Evolutionary conservation across 2,888 invertebrate species (phyloP).

Genomic region (Ormyrus nitidulus): DNA sequence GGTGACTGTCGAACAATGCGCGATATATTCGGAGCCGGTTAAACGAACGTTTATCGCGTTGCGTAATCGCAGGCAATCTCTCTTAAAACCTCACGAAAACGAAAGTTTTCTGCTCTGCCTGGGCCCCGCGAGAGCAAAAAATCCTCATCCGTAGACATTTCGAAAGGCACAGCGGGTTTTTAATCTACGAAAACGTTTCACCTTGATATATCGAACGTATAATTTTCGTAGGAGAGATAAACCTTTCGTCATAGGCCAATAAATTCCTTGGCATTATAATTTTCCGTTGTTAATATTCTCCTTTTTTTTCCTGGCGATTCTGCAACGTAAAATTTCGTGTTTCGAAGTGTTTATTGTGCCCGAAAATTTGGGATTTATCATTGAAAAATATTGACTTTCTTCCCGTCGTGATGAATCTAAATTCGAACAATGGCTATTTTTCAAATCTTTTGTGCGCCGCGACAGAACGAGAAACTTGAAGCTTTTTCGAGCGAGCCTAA

Average conservation of each 20-base stretch:
- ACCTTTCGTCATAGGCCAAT: conserved; percentile 16
- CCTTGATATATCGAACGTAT: conserved; percentile 24
- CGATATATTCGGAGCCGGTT: conserved; percentile 16
- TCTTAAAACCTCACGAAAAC: conserved; percentile 39
- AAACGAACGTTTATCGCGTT: conserved; percentile 31
- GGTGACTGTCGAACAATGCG: conserved; percentile 11
- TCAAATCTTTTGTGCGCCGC: conserved; percentile 29
- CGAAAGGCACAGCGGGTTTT: not conserved
- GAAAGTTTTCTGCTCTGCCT: conserved; percentile 14
- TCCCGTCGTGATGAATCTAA: not conserved
- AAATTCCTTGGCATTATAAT: conserved; percentile 8
- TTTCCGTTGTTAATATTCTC: too few relatives aligned
- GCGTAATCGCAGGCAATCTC: conserved; percentile 30
- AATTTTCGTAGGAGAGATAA: conserved; percentile 1
- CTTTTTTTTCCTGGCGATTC: too few relatives aligned
- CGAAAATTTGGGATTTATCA: too few relatives aligned
- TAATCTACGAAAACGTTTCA: conserved; percentile 40
- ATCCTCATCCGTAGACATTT: not conserved
- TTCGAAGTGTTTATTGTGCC: too few relatives aligned
- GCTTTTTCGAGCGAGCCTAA: not conserved
- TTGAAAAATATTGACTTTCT: not conserved
- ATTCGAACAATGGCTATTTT: conserved; percentile 16
- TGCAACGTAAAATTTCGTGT: too few relatives aligned
- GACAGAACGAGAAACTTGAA: conserved; percentile 14
- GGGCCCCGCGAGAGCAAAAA: conserved; percentile 2